Percentiles rank a stretch among this genome's conserved stretches.
These are phyloP conservation scores for Drosophila sp. DNA, from an alignment of 1,140 invertebrate genomes.

Conservation along the genomic window DNA sequence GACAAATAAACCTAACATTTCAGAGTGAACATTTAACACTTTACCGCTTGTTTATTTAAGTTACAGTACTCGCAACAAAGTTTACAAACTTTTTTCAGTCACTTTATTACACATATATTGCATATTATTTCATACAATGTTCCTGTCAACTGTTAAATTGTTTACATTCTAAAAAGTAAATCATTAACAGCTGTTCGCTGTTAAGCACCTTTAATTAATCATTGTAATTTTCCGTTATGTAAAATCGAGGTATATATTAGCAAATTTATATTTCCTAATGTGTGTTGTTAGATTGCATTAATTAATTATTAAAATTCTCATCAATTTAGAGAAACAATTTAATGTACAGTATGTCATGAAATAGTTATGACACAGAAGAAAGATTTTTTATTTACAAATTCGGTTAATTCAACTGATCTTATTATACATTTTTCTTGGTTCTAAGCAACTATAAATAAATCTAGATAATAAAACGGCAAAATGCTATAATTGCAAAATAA, in stretches of 20 bases:
- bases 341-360: too few relatives aligned
- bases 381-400: too few relatives aligned
- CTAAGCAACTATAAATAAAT: too few relatives aligned
- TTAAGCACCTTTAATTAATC: too few relatives aligned
- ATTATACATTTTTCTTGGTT: too few relatives aligned
- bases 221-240: too few relatives aligned
- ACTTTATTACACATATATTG: background rate
- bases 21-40: background rate
- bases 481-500: too few relatives aligned
- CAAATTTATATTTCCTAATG: too few relatives aligned
- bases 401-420: too few relatives aligned
- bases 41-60: background rate
- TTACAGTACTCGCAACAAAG: background rate
- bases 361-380: too few relatives aligned
- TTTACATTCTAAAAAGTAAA: conserved; percentile 6
- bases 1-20: conserved; percentile 4
- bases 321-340: background rate
- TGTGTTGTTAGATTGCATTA: too few relatives aligned
- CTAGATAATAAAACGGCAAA: too few relatives aligned
- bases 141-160: background rate
- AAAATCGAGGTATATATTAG: background rate
- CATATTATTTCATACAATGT: background rate
- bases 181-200: conserved; percentile 9
- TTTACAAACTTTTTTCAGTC: background rate
- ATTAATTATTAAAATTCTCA: background rate